Base-by-base conservation (phyloP, 2,888 invertebrate genomes). In the Epistrophella euchroma region DNA sequence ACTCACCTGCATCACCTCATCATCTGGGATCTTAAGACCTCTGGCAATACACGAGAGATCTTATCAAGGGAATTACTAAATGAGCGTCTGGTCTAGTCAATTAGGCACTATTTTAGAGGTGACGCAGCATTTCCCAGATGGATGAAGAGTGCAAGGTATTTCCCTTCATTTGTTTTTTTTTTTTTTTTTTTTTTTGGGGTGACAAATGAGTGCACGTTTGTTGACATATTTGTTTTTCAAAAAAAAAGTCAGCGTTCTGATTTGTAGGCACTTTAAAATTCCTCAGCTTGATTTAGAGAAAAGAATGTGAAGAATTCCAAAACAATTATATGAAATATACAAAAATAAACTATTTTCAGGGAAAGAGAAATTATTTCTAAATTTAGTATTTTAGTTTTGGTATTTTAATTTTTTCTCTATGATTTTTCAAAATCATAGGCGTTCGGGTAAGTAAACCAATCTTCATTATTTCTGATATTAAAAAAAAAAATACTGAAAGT, bases 71-170 rank as follows among this genome's bases (percentile, higher is more conserved):
- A 58, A 50, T 56, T 81, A 64, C 64, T 5, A 5, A 4, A 76
- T 32, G 64, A 66, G 5, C 17, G 77, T 55, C 72, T 77, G 28
- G 76, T 68, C 72, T 68, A 71, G 77, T 60, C 72, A 72, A 66
- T 66, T 77, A 72, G 82, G 52, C 37, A 45, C 71, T 35, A 50
- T 81, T 17, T 35, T 60, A 1, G 17, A 28, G 28, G 6, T 28
- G 28, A 35, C 37, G 13, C 37, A 71, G 55, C 62, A 71, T 76
- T 47, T 35, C 25, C 5, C 19, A 58, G 35, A 58, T 45, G 43
- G 13, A 58, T 62, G 62, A 1, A 13, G 13, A 73, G 43, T 4
- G 58, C 78, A 78, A 60, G 37, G 64, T 60, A 71, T 71, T 58
- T 56, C 11, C 11, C 17, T 71, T 28, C n/a, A n/a, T n/a, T n/a